Base-by-base conservation (phyloP, 2,113 vertebrate genomes). In the Pteruthius melanotis region DNA sequence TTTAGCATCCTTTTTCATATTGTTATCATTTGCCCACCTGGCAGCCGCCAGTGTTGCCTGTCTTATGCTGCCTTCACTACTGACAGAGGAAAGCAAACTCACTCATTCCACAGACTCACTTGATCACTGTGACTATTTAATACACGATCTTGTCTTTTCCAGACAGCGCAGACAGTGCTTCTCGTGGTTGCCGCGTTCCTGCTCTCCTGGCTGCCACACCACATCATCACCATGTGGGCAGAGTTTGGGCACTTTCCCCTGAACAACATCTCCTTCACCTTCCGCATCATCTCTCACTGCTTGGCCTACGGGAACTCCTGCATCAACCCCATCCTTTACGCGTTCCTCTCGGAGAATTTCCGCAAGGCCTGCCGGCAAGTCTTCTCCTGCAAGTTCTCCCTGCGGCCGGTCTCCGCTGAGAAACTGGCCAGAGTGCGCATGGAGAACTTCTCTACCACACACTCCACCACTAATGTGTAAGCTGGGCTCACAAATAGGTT, bases 321-420 rank as follows among this genome's bases (percentile, higher is more conserved):
- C 71, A 91, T 98, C 70, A 99, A 99, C 95, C 98, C 98, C 74
- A 96, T 98, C 96, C 98, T 98, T 49, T 98, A 99, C 0, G 97
- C 98, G 12, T 99, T 99, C 89, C 96, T 98, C 59, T 99, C 98
- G 0, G 98, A 99, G 95, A 99, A 98, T 94, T 99, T 99, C 95
- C 96, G 97, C 33, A 98, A 97, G 79, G 97, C 98, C 56, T 98
- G 98, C 75, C 95, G 65, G 0, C 98, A 98, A 80, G 98, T 94
- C 45, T 98, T 98, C 92, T 39, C 75, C 60, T 98, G 97, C 85
- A 95, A 60, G 61, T 77, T 97, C 78, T 83, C 96, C 76, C 96
- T 95, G 90, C 81, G 23, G 4, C 95, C 97, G 0, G 79, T 78
- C 0, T 82, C 98, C 0, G 33, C 79, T 3, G 89, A 97, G 45